A percentile compares a stretch with the other conserved stretches of the same genome.
phyloP scores from a whole-genome alignment of 2,888 invertebrate genomes.

The Neoaliturus tenellus region DNA sequence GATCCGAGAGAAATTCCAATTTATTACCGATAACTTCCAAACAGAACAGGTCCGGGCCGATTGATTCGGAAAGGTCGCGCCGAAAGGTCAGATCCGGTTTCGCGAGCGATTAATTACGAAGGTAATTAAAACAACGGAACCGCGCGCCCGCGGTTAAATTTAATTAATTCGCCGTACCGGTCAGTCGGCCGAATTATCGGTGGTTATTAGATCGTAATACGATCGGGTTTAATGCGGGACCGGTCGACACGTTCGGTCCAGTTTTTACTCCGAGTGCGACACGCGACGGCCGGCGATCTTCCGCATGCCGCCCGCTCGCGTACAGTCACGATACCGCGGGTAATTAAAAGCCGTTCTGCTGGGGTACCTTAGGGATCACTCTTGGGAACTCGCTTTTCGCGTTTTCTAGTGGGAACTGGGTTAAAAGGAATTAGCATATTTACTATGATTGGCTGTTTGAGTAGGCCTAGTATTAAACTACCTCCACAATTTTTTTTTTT shows the following conservation, averaged over 20 bases:
- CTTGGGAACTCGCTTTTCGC: not conserved
- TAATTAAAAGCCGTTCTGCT: not conserved
- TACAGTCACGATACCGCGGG: not conserved
- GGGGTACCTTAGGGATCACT: not conserved
- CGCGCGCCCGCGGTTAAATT: constrained; percentile 20
- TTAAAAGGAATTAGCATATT: not conserved
- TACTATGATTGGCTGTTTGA: no score
- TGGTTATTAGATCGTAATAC: constrained; percentile 42
- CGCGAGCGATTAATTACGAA: constrained; percentile 11
- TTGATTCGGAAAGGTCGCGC: constrained; percentile 30
- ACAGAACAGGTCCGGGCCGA: constrained; percentile 43
- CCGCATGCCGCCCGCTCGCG: not conserved
- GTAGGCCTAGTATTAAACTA: no score
- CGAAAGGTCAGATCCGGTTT: constrained; percentile 54
- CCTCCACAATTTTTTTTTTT: no score
- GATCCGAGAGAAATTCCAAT: constrained; percentile 43
- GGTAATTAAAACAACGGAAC: constrained; percentile 53
- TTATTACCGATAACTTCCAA: constrained; percentile 51
- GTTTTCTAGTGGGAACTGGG: not conserved
- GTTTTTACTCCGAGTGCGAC: constrained; percentile 32
- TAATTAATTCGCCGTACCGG: constrained; percentile 38
- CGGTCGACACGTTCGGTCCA: constrained; percentile 35
- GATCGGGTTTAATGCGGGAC: constrained; percentile 6
- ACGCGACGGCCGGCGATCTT: constrained; percentile 11
- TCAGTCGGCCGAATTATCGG: constrained; percentile 36